A percentile compares a stretch with the other conserved stretches of the same genome.
Conservation (phyloP, 2,797 vertebrate species). For the Rhabdophis nuchalis region DNA sequence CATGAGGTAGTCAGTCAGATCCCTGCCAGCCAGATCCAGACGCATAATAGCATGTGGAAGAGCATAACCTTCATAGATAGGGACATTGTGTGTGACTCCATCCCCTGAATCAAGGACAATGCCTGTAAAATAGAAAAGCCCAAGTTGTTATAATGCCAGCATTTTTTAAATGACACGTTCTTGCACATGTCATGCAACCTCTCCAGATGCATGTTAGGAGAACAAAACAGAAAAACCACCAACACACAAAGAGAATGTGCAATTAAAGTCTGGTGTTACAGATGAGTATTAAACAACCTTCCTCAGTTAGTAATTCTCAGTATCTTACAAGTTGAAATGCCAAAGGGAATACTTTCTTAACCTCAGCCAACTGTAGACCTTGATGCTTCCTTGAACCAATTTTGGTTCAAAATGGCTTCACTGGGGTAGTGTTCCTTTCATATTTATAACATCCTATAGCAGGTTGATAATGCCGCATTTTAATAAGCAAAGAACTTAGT, state of each 20-base stretch:
- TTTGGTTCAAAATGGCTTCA: not conserved
- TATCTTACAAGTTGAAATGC: not conserved
- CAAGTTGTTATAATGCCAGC: constrained; percentile 19
- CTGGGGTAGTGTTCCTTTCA: not conserved
- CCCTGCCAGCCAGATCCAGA: constrained; percentile 95
- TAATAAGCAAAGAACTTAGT: not conserved
- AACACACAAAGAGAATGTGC: not conserved
- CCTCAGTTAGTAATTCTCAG: not conserved
- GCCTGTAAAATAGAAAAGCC: constrained; percentile 58
- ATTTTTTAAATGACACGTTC: not conserved
- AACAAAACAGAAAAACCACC: not conserved
- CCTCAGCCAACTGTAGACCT: not conserved
- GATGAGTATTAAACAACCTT: not conserved
- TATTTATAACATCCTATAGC: not conserved
- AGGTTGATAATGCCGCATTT: not conserved
- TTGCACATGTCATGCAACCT: not conserved
- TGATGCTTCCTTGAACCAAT: not conserved
- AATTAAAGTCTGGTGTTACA: not conserved
- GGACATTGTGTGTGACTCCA: constrained; percentile 97
- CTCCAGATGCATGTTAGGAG: not conserved
- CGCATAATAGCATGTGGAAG: constrained; percentile 98
- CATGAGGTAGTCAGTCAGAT: constrained; percentile 99
- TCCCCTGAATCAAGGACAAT: constrained; percentile 98
- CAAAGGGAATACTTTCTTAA: not conserved
- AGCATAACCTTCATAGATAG: constrained; percentile 95